Evolutionary conservation across 2,888 invertebrate species (phyloP).

Genomic region (Tribolium freemani): DNA sequence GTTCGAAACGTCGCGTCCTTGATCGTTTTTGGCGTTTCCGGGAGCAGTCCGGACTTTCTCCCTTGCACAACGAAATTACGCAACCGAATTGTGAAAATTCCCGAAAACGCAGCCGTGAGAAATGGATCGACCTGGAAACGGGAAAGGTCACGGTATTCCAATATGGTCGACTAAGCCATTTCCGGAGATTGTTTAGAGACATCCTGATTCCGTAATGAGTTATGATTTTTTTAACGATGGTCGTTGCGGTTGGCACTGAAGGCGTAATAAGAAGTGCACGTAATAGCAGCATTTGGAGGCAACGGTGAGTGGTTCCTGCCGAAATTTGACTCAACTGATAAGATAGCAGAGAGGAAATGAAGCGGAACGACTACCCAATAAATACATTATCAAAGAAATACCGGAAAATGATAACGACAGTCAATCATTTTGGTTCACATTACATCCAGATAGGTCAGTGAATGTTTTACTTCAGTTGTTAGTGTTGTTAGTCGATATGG

Average conservation of each 20-base stretch:
- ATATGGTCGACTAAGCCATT: constrained; percentile 19
- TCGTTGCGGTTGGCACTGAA: constrained; percentile 20
- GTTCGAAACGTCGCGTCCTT: too few species aligned
- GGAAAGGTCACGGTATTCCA: constrained; percentile 40
- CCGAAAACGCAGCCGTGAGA: constrained; percentile 31
- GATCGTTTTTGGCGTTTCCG: too few species aligned
- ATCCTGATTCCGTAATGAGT: constrained; percentile 43
- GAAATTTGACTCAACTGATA: background rate
- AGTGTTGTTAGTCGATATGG: too few species aligned
- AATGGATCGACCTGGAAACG: constrained; percentile 38
- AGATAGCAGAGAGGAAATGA: background rate
- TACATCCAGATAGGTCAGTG: background rate
- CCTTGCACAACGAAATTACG: constrained; percentile 48
- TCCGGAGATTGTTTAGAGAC: constrained; percentile 45
- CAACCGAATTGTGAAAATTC: constrained; percentile 31
- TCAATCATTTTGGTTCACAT: background rate
- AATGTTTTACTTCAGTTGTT: background rate
- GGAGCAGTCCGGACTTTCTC: constrained; percentile 52
- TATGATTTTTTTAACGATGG: constrained; percentile 31
- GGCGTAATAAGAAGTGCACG: constrained; percentile 22
- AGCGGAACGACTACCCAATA: background rate
- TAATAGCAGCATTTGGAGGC: constrained; percentile 1
- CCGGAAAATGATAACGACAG: background rate
- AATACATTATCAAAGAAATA: background rate
- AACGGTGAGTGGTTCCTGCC: background rate